These are phyloP conservation scores for Leptoteleia sp. DNA, from an alignment of 1,140 invertebrate genomes.

Conservation along the genomic window DNA sequence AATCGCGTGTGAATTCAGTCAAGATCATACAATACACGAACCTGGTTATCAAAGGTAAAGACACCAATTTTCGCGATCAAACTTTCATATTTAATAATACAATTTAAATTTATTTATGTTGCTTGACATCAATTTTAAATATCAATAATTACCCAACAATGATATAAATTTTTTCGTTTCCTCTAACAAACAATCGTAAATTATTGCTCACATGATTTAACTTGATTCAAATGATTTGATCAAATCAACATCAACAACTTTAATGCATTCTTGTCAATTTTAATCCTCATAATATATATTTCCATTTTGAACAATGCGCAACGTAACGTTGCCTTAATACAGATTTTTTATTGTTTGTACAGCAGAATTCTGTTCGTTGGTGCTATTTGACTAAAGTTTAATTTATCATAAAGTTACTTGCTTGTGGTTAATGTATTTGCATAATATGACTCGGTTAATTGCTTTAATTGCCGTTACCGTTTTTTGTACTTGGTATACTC, in stretches of 20 bases:
- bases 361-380: slow-evolving; percentile 50
- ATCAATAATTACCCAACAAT: slow-evolving; percentile 24
- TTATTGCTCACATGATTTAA: slow-evolving; percentile 26
- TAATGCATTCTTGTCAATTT: slow-evolving; percentile 1
- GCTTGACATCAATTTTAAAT: slow-evolving; percentile 20
- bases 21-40: no score
- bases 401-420: slow-evolving; percentile 20
- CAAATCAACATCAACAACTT: slow-evolving; percentile 27
- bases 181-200: slow-evolving; percentile 29
- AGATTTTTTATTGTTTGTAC: slow-evolving; percentile 55
- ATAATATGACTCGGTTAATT: slow-evolving; percentile 13
- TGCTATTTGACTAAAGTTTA: slow-evolving; percentile 50
- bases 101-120: slow-evolving; percentile 2
- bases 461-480: slow-evolving; percentile 5
- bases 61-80: neutral
- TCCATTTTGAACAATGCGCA: slow-evolving; percentile 22
- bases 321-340: slow-evolving; percentile 38
- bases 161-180: slow-evolving; percentile 10
- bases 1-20: no score
- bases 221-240: slow-evolving; percentile 16
- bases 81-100: slow-evolving; percentile 7
- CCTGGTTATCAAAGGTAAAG: no score
- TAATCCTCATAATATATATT: slow-evolving; percentile 18
- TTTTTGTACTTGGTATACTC: no score
- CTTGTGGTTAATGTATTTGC: slow-evolving; percentile 17